Base-by-base conservation (phyloP, 2,113 vertebrate genomes). In the Lepidothrix coronata region DNA sequence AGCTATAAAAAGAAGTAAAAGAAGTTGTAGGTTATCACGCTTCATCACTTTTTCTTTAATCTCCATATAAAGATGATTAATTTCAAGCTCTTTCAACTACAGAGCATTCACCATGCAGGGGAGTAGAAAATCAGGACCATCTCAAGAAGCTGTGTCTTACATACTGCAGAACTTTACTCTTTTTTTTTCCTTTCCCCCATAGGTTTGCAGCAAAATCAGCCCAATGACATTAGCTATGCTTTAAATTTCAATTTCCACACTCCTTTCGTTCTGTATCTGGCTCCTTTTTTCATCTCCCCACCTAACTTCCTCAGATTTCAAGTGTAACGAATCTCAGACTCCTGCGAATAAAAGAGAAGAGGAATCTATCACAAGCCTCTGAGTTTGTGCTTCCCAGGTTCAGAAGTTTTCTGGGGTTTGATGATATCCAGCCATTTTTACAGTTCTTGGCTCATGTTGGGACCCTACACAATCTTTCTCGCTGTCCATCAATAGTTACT, bases 211-310 rank as follows among this genome's bases (percentile, higher is more conserved):
- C 49, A 62, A 92, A 95, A 97, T 96, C 90, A 95, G 76, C 85
- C 85, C 96, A 96, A 97, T 95, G 48, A 95, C 79, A 96, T 97
- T 96, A 97, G 96, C 80, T 75, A 91, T 92, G 95, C 93, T 92
- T 91, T 92, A 95, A 96, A 96, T 94, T 94, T 54, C 91, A 72
- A 90, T 97, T 96, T 96, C 76, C 95, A 96, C 91, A 95, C 85
- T 94, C 12, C 88, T 93, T 93, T 90, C 83, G 5, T 89, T 86
- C 93, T 91, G 37, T 92, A 78, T 92, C 95, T 90, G 28, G 0
- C 88, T 94, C 73, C 52, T 92, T 93, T 97, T 93, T 94, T 95
- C 93, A 93, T 96, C 85, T 94, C 70, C 8, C 80, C 92, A 91
- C 95, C 88, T 81, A 92, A 91, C 82, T 93, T 92, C 85, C 83